These are phyloP conservation scores for Phocoena phocoena DNA, from an alignment of 2,113 vertebrate genomes.

Conservation along the genomic window DNA sequence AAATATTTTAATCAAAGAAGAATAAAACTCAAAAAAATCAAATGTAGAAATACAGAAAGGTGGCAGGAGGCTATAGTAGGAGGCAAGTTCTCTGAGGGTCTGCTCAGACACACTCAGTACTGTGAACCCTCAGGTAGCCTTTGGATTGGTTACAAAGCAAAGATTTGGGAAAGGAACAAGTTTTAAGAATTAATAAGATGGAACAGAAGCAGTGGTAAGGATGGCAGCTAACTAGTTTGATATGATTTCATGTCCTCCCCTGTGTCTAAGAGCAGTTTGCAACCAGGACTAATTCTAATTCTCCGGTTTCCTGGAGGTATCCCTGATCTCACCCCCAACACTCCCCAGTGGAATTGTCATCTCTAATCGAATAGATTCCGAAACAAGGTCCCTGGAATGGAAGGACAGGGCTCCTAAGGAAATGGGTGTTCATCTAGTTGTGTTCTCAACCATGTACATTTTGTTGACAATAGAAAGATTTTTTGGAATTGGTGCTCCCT, in stretches of 20 bases:
- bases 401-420: neutral
- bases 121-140: neutral
- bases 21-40: constrained; percentile 7
- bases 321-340: neutral
- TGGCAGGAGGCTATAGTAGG: neutral
- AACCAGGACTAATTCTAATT: neutral
- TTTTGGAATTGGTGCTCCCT: neutral
- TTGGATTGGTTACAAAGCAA: neutral
- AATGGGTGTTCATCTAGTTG: neutral
- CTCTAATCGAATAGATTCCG: neutral
- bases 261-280: neutral
- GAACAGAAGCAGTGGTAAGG: neutral
- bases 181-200: neutral
- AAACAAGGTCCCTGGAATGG: neutral
- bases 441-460: neutral
- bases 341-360: neutral
- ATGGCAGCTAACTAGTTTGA: neutral
- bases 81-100: neutral
- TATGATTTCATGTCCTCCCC: neutral
- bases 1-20: constrained; percentile 33
- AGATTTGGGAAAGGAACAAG: neutral
- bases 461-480: neutral
- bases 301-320: neutral
- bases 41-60: neutral
- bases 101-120: neutral